A percentile compares a stretch with the other conserved stretches of the same genome.
phyloP scores from a whole-genome alignment of 2,888 invertebrate species.

The Miltochrista miniata region DNA sequence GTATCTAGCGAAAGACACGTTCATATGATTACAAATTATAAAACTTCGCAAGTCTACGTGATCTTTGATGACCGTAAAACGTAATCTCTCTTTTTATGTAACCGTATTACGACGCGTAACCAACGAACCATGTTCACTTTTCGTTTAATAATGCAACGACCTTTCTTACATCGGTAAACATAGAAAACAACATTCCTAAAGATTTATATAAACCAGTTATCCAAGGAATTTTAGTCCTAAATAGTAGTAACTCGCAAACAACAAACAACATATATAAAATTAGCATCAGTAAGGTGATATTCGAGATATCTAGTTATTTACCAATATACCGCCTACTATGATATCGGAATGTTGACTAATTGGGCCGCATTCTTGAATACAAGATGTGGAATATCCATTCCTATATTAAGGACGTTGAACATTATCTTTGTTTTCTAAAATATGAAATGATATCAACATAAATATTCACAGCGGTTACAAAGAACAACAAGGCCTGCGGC shows the following conservation, averaged over 20 bases:
- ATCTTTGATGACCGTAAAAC: slow-evolving; percentile 18
- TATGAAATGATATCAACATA: slow-evolving; percentile 7
- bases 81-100: slow-evolving; percentile 36
- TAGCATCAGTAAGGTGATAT: slow-evolving; percentile 62
- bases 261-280: slow-evolving; percentile 51
- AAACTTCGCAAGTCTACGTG: slow-evolving; percentile 21
- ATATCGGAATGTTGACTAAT: slow-evolving; percentile 72
- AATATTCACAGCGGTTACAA: slow-evolving; percentile 25
- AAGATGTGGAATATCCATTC: slow-evolving; percentile 63
- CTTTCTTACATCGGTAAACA: slow-evolving; percentile 7
- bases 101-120: slow-evolving; percentile 13
- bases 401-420: slow-evolving; percentile 62
- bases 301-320: slow-evolving; percentile 57
- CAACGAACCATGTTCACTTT: slow-evolving; percentile 12
- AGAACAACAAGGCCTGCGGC: slow-evolving; percentile 51
- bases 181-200: background rate
- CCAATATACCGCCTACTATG: slow-evolving; percentile 69
- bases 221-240: slow-evolving; percentile 38
- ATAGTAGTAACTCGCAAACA: slow-evolving; percentile 17
- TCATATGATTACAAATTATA: slow-evolving; percentile 8
- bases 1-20: slow-evolving; percentile 14
- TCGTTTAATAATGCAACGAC: background rate
- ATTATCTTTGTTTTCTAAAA: slow-evolving; percentile 35
- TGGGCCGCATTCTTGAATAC: slow-evolving; percentile 76
- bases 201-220: slow-evolving; percentile 27